These are phyloP conservation scores for Diadophis punctatus DNA, from an alignment of 2,113 vertebrate genomes.

Conservation along the genomic window DNA sequence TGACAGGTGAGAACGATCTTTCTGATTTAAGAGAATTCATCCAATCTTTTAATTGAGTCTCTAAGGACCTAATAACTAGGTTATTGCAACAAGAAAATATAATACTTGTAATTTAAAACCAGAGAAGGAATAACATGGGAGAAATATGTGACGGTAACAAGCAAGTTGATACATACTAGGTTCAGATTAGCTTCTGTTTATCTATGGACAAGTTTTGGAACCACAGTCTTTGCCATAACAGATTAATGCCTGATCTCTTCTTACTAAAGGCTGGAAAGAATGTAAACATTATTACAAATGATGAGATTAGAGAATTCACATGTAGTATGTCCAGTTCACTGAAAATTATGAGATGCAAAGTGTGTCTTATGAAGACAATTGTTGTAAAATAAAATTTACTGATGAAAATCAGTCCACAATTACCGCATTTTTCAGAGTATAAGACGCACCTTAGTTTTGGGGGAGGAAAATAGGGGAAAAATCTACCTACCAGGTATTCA, in stretches of 20 bases:
- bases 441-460: too few relatives aligned
- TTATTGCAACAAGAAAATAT: constrained; percentile 6
- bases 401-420: neutral
- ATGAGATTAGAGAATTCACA: neutral
- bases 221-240: neutral
- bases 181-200: neutral
- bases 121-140: neutral
- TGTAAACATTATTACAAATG: neutral
- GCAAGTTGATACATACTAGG: neutral
- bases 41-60: constrained; percentile 11
- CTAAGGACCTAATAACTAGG: constrained; percentile 4
- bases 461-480: too few relatives aligned
- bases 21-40: neutral
- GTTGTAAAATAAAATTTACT: neutral
- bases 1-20: neutral
- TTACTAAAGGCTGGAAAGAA: neutral
- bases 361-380: neutral
- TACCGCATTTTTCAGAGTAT: too few relatives aligned
- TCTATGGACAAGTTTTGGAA: neutral
- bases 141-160: neutral
- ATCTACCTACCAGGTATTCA: too few relatives aligned
- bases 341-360: neutral
- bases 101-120: neutral
- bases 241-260: neutral
- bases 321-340: neutral